A percentile compares a stretch with the other conserved stretches of the same genome.
Evolutionary conservation across 2,888 invertebrate genomes (phyloP).

Genomic region (Pollenia griseotomentosa): DNA sequence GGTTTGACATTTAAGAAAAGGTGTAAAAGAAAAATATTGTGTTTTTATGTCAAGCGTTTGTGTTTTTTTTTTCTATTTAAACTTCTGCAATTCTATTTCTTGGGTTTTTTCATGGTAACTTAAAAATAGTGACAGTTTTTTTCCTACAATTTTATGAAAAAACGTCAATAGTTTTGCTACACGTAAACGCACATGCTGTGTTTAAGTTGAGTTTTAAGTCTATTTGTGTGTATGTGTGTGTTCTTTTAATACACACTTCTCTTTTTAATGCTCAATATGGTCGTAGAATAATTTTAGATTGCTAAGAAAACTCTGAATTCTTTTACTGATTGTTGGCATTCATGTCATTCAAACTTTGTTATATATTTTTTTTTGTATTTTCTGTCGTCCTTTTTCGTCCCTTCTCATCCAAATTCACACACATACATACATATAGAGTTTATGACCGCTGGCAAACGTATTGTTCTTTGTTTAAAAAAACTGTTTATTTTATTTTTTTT

Average conservation of each 20-base stretch:
- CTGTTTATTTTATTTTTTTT: constrained; percentile 48
- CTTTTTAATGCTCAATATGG: constrained; percentile 15
- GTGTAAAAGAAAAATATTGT: constrained; percentile 42
- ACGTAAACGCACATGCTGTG: constrained; percentile 17
- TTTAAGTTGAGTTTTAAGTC: constrained; percentile 3
- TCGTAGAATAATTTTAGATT: constrained; percentile 27
- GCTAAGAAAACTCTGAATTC: constrained; percentile 4
- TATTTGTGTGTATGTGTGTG: background rate
- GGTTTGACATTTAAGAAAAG: constrained; percentile 26
- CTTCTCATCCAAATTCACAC: constrained; percentile 17
- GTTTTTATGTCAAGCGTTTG: constrained; percentile 35
- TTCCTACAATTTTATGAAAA: constrained; percentile 10
- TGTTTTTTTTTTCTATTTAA: constrained; percentile 6
- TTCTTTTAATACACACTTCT: constrained; percentile 2
- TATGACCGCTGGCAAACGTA: constrained; percentile 67
- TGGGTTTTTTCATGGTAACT: constrained; percentile 16
- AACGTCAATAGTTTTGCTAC: constrained; percentile 12
- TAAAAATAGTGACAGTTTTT: constrained; percentile 18
- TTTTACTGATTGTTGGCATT: constrained; percentile 27
- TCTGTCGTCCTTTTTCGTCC: constrained; percentile 9
- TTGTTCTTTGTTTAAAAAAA: constrained; percentile 45
- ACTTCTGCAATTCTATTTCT: background rate
- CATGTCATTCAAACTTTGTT: constrained; percentile 18
- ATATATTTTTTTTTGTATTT: background rate
- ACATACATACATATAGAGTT: background rate